Evolutionary conservation across 1,140 invertebrate genomes (phyloP).

Genomic region (Geopemphigus sp.): DNA sequence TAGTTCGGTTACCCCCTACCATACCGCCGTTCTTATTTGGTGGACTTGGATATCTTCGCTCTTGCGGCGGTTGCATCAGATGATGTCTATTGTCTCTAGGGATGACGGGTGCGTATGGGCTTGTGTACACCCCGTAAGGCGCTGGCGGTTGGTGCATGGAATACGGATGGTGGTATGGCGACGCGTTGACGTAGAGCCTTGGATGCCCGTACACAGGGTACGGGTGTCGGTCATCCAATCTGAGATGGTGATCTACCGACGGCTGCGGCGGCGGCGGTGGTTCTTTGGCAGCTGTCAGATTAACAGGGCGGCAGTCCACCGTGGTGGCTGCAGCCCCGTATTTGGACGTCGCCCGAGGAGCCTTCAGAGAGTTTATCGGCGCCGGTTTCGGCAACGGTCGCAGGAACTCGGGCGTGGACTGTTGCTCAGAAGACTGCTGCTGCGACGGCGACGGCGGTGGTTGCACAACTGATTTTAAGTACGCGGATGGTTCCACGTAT

Average conservation of each 20-base stretch:
- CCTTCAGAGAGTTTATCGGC: constrained; percentile 15
- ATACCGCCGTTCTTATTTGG: constrained; percentile 81
- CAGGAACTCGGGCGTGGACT: constrained; percentile 33
- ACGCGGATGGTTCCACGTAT: constrained; percentile 21
- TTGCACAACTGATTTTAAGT: constrained; percentile 10
- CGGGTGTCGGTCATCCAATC: neutral
- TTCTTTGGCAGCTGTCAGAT: constrained; percentile 32
- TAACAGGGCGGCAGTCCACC: constrained; percentile 17
- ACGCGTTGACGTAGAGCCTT: neutral
- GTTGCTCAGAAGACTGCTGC: constrained; percentile 6
- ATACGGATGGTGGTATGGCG: constrained; percentile 29
- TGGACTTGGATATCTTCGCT: constrained; percentile 52
- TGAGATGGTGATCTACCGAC: neutral
- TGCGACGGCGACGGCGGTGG: neutral
- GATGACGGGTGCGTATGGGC: constrained; percentile 31
- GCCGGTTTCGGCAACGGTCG: constrained; percentile 47
- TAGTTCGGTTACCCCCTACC: constrained; percentile 76
- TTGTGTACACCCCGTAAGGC: constrained; percentile 27
- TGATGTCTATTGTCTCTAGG: constrained; percentile 22
- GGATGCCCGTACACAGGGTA: constrained; percentile 21
- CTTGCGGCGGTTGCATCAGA: constrained; percentile 24
- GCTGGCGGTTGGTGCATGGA: neutral
- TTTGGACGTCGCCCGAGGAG: constrained; percentile 1
- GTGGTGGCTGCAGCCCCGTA: neutral
- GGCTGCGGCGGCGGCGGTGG: neutral